These are phyloP conservation scores for Julus scandinavius DNA, from an alignment of 2,888 invertebrate genomes.

Conservation along the genomic window DNA sequence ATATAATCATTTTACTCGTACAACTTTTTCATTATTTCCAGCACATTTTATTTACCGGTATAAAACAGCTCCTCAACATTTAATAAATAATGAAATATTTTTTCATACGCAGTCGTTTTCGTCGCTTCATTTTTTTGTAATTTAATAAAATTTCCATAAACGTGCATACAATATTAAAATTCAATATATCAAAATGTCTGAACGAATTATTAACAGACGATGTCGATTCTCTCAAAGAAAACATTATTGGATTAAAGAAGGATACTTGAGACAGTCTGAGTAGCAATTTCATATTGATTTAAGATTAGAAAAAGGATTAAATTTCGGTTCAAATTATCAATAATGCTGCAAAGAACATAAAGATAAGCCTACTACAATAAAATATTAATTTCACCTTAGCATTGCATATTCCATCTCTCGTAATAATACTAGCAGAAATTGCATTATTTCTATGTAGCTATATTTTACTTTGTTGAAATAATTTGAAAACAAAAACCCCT, in stretches of 20 bases:
- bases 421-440: neutral
- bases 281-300: neutral
- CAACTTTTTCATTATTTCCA: too few species aligned
- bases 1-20: too few species aligned
- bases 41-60: too few species aligned
- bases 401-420: neutral
- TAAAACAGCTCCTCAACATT: neutral
- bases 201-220: neutral
- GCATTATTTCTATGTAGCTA: neutral
- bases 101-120: neutral
- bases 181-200: neutral
- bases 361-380: neutral
- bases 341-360: neutral
- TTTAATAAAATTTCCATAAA: neutral
- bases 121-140: neutral
- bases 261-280: conserved; percentile 10
- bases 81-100: neutral
- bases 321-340: neutral
- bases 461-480: neutral
- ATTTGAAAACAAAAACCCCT: neutral
- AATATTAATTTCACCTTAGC: neutral
- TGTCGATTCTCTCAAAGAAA: neutral
- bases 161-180: conserved; percentile 1
- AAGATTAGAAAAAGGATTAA: neutral
- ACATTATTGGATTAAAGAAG: neutral